Percentiles rank a stretch among this genome's conserved stretches.
These are phyloP conservation scores for Apaloderma vittatum DNA, from an alignment of 2,113 vertebrate species.

Conservation along the genomic window DNA sequence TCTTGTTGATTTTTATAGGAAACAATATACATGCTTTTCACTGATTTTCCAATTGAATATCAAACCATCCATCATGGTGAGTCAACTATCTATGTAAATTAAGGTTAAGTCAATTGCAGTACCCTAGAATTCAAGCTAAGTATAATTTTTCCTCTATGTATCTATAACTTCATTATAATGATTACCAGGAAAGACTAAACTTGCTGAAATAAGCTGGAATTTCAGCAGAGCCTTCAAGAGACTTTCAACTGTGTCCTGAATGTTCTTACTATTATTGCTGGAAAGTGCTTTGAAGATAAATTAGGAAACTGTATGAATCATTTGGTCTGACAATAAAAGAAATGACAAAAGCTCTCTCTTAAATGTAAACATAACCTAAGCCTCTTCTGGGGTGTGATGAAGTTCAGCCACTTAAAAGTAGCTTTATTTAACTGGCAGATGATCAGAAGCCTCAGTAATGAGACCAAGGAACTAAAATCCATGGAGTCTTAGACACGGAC, in stretches of 20 bases:
- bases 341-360: not conserved
- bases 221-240: not conserved
- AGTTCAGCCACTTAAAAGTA: not conserved
- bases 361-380: not conserved
- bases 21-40: not conserved
- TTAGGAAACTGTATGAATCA: not conserved
- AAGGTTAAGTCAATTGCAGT: not conserved
- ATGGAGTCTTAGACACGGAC: not conserved
- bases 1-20: not conserved
- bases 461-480: not conserved
- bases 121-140: not conserved
- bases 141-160: not conserved
- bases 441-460: not conserved
- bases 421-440: not conserved
- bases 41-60: not conserved
- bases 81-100: not conserved
- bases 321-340: not conserved
- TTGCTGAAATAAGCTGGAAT: not conserved
- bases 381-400: not conserved
- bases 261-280: not conserved
- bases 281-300: not conserved
- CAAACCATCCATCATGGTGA: not conserved
- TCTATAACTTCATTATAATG: not conserved
- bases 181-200: not conserved
- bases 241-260: not conserved